Evolutionary conservation across 92 coral and sea anemone genomes (phyloP).

Genomic region (Galaxea fascicularis): DNA sequence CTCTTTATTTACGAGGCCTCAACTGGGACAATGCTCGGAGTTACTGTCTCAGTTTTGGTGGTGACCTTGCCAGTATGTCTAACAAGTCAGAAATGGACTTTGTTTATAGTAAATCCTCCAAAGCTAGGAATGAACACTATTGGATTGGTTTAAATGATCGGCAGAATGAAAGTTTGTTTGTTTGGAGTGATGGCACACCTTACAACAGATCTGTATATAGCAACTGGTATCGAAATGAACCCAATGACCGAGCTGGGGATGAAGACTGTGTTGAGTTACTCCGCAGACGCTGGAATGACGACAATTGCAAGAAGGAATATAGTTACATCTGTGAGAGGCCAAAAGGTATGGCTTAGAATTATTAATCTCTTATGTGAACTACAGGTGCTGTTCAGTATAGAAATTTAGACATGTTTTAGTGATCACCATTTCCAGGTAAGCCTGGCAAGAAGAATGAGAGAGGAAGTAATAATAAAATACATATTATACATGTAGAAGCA

Average conservation of each 20-base stretch:
- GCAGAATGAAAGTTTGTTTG: conserved; percentile 77
- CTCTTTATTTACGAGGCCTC: conserved; percentile 63
- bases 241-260: conserved; percentile 83
- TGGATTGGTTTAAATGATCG: conserved; percentile 93
- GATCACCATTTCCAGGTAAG: too few species aligned
- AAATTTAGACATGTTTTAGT: too few species aligned
- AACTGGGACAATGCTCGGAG: conserved; percentile 92
- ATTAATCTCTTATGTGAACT: background rate
- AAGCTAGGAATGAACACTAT: conserved; percentile 54
- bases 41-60: conserved; percentile 77
- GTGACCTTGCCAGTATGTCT: conserved; percentile 80
- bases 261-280: conserved; percentile 82
- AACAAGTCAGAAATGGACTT: conserved; percentile 77
- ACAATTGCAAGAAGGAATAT: conserved; percentile 71
- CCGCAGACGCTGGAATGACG: conserved; percentile 77
- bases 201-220: conserved; percentile 56
- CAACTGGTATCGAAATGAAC: conserved; percentile 85
- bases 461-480: too few species aligned
- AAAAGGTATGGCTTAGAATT: conserved; percentile 53
- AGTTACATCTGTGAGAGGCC: conserved; percentile 87
- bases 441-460: too few species aligned
- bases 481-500: too few species aligned
- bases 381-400: background rate
- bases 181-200: conserved; percentile 90
- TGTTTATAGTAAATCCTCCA: conserved; percentile 50